Evolutionary conservation across 2,797 vertebrate genomes (phyloP), one percentile per base, ranked within the genome.

Genomic region (Acanthurus tractus): DNA sequence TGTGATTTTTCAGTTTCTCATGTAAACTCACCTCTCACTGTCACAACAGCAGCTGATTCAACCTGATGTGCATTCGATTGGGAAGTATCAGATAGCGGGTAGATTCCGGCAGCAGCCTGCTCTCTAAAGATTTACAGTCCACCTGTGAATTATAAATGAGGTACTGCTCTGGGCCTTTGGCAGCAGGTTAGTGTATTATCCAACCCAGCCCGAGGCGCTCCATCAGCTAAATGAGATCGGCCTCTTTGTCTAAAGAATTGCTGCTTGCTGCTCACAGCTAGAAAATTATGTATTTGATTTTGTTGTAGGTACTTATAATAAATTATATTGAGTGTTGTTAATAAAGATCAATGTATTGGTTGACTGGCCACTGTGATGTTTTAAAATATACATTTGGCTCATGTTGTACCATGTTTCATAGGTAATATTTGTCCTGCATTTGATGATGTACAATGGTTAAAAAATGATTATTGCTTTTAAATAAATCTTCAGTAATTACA

Each of bases 141-240:
- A 84, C 65, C 20, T 61, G 81, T 92, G 78, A 89, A 90, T 91
- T 88, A 91, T 93, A 76, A 83, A 90, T 83, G 76, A 89, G 74
- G 6, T 42, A 25, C 70, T 75, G 73, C 54, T 38, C 50, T 20
- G 62, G 70, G 65, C 56, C 75, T 67, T 65, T n/a, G 57, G 77
- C 78, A 68, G 76, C 76, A 59, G 78, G 63, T 77, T 63, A 57
- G 61, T 57, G 52, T 80, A 54, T 72, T 34, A 79, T 70, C 56
- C 63, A 78, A 48, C 63, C 18, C n/a, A 42, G 54, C 46, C 20
- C 34, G 40, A 36, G 22, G 56, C 13, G 23, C 69, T 76, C 66
- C 69, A 76, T 84, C 81, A 87, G 72, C 66, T 29, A 69, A 74
- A 84, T 72, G 59, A 81, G 70, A 57, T 68, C 75, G 25, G 53